Percentiles rank a stretch among this genome's conserved stretches.
These are phyloP conservation scores for Sternarchorhynchus goeldii DNA, from an alignment of 2,797 vertebrate species.

Conservation along the genomic window DNA sequence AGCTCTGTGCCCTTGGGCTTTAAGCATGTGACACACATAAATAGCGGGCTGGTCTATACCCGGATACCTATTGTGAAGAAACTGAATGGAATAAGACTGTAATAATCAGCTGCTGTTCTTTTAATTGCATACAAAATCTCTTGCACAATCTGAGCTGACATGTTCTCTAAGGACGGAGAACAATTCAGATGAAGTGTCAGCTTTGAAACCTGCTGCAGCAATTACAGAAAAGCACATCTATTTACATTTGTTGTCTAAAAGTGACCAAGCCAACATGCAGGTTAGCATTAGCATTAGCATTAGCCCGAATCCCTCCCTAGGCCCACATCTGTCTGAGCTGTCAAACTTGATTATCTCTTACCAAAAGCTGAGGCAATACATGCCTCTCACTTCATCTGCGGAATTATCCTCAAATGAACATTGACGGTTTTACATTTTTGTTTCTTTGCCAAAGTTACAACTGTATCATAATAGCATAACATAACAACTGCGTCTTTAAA, in stretches of 20 bases:
- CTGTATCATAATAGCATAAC: neutral
- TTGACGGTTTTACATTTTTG: constrained; percentile 20
- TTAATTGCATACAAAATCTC: constrained; percentile 19
- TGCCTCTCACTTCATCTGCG: constrained; percentile 27
- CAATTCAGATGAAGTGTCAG: constrained; percentile 41
- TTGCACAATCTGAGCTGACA: neutral
- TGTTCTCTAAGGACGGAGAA: constrained; percentile 48
- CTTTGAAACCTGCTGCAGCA: constrained; percentile 3
- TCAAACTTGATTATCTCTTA: constrained; percentile 41
- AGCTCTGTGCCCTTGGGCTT: neutral
- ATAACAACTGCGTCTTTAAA: neutral
- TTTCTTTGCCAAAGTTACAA: neutral
- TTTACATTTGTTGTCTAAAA: constrained; percentile 2
- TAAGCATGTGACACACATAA: neutral
- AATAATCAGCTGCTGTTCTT: neutral
- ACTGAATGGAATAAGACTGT: neutral
- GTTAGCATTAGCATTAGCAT: constrained; percentile 8
- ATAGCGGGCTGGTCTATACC: neutral
- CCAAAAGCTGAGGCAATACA: constrained; percentile 40
- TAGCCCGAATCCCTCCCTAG: constrained; percentile 8
- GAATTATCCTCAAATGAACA: constrained; percentile 15
- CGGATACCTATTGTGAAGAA: constrained; percentile 1
- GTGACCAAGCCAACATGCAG: constrained; percentile 6
- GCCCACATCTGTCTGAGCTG: constrained; percentile 42
- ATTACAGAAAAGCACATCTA: constrained; percentile 2